phyloP scores from a whole-genome alignment of 2,888 invertebrate genomes.

The Anarsia innoxiella region DNA sequence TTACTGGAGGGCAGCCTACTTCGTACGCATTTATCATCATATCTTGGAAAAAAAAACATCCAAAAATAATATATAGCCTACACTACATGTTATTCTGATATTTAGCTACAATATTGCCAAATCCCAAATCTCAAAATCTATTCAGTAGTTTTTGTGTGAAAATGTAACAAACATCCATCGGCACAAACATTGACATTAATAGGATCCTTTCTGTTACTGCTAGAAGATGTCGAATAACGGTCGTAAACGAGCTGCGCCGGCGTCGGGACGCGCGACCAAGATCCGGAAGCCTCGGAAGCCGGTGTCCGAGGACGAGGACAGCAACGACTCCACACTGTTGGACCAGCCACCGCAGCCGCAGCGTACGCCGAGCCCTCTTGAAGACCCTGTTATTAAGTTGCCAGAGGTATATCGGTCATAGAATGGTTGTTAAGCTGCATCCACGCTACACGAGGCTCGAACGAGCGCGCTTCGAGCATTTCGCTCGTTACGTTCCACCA shows the following conservation, averaged over 20 bases:
- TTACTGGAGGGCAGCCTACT: too few species aligned
- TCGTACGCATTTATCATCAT: too few species aligned
- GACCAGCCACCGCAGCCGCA: slow-evolving; percentile 31
- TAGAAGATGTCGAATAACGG: slow-evolving; percentile 30
- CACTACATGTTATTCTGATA: background rate
- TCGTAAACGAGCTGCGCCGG: slow-evolving; percentile 29
- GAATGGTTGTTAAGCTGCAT: too few species aligned
- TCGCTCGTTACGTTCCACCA: too few species aligned
- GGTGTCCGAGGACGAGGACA: slow-evolving; percentile 48
- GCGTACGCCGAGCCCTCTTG: slow-evolving; percentile 68
- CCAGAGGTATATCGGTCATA: slow-evolving; percentile 78
- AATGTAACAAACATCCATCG: too few species aligned
- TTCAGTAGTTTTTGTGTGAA: background rate
- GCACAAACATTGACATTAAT: background rate
- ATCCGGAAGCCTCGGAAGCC: slow-evolving; percentile 37
- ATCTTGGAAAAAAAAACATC: too few species aligned
- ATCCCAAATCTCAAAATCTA: background rate
- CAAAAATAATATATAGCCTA: too few species aligned
- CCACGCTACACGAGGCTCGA: too few species aligned
- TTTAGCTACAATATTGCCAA: background rate
- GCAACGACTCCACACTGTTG: slow-evolving; percentile 37
- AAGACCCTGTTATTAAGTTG: slow-evolving; percentile 77
- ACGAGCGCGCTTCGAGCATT: too few species aligned
- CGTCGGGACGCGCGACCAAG: slow-evolving; percentile 25
- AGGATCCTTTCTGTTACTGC: background rate